These are phyloP conservation scores for Bombus consobrinus DNA, from an alignment of 1,140 invertebrate species.

Conservation along the genomic window DNA sequence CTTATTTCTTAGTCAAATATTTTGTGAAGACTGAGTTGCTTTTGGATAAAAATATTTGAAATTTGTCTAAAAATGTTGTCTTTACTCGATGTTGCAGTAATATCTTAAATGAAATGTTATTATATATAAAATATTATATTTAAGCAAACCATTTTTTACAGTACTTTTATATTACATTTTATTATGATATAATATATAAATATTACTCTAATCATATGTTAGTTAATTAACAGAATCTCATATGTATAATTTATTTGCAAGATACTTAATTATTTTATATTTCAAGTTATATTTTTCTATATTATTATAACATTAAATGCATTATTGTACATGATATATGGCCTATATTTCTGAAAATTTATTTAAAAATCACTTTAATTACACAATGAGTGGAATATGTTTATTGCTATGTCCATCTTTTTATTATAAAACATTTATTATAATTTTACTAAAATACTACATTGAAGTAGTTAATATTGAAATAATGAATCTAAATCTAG, in stretches of 20 bases:
- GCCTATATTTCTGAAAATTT: conserved; percentile 50
- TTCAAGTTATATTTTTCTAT: neutral
- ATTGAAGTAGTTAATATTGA: conserved; percentile 1
- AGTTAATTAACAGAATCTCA: conserved; percentile 31
- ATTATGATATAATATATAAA: neutral
- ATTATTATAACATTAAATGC: conserved; percentile 27
- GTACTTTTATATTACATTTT: conserved; percentile 4
- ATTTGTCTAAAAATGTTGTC: neutral
- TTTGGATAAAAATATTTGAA: conserved; percentile 11
- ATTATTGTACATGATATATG: conserved; percentile 9
- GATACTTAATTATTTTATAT: conserved; percentile 20
- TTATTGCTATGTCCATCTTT: neutral
- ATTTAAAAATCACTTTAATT: conserved; percentile 1
- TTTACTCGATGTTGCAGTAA: neutral
- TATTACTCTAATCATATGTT: conserved; percentile 12
- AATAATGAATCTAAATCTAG: conserved; percentile 2
- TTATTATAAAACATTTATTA: conserved; percentile 25
- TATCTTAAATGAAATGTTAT: no score
- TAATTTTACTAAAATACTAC: conserved; percentile 2
- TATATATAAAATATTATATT: neutral
- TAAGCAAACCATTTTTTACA: neutral
- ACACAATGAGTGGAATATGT: neutral
- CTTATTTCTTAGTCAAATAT: conserved; percentile 12
- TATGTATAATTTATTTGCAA: neutral
- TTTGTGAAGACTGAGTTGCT: conserved; percentile 35